A percentile compares a stretch with the other conserved stretches of the same genome.
These are phyloP conservation scores for Copidosoma aretas DNA, from an alignment of 2,888 invertebrate species.

Conservation along the genomic window DNA sequence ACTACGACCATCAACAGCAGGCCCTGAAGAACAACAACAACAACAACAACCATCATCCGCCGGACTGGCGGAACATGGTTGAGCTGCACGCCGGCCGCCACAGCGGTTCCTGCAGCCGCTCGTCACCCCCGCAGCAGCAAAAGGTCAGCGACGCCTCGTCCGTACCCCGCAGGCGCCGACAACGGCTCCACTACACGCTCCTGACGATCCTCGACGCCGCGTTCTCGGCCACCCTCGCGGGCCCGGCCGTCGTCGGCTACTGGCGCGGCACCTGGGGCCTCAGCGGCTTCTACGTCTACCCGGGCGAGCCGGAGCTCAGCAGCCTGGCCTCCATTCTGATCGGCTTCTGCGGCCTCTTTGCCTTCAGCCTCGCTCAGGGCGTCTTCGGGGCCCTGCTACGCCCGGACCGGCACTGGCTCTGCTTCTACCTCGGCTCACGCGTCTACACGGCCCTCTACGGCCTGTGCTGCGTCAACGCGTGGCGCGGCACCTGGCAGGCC, in stretches of 20 bases:
- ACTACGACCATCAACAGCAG: not conserved
- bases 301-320: conserved; percentile 68
- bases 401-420: conserved; percentile 73
- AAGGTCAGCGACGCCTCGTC: not conserved
- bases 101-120: conserved; percentile 11
- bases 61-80: not conserved
- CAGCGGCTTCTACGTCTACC: conserved; percentile 75
- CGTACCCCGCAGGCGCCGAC: conserved; percentile 53
- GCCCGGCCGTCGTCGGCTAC: conserved; percentile 83
- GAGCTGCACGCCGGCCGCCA: conserved; percentile 1
- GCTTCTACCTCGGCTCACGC: conserved; percentile 75
- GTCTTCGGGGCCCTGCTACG: conserved; percentile 67
- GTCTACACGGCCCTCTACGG: conserved; percentile 79
- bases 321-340: conserved; percentile 73
- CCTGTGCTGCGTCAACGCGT: conserved; percentile 83
- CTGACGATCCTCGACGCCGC: conserved; percentile 75
- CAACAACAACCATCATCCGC: no score
- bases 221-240: conserved; percentile 76
- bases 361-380: conserved; percentile 73
- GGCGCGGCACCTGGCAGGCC: conserved; percentile 84
- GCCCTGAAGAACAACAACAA: no score
- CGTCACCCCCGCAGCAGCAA: no score
- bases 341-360: conserved; percentile 74
- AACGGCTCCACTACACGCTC: conserved; percentile 63
- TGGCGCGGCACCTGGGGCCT: conserved; percentile 88